Conservation (phyloP, 2,797 vertebrate species). For the Sebastes reedi region DNA sequence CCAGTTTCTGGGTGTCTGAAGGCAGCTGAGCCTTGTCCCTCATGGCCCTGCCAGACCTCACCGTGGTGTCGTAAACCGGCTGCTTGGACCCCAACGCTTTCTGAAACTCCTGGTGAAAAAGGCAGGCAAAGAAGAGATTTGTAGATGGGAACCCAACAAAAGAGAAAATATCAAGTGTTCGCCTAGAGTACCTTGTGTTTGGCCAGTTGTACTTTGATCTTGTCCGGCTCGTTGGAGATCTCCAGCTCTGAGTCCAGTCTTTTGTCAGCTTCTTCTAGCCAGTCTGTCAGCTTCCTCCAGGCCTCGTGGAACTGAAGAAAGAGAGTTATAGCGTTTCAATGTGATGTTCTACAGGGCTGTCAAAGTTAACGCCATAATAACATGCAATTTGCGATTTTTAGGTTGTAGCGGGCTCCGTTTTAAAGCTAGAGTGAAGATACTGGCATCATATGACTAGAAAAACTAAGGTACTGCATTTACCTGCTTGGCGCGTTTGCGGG, state of each 20-base stretch:
- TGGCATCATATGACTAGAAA: no score
- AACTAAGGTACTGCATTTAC: conserved; percentile 66
- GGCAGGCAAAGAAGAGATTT: not conserved
- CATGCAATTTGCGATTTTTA: no score
- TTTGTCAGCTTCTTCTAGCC: conserved; percentile 97
- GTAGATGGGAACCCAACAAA: not conserved
- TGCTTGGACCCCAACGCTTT: conserved; percentile 97
- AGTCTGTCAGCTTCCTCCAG: conserved; percentile 97
- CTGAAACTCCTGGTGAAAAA: conserved; percentile 91
- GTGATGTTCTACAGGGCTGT: not conserved
- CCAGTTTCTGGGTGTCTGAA: conserved; percentile 92
- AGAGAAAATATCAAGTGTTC: not conserved
- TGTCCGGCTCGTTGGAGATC: conserved; percentile 98
- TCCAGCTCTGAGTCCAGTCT: conserved; percentile 95
- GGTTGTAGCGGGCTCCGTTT: no score
- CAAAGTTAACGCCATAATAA: no score
- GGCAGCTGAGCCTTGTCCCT: conserved; percentile 93
- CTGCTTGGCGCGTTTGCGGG: conserved; percentile 97
- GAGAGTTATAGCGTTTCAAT: not conserved
- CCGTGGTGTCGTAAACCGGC: conserved; percentile 97
- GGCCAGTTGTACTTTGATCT: conserved; percentile 95
- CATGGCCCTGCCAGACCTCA: conserved; percentile 93
- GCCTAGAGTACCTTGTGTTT: conserved; percentile 91
- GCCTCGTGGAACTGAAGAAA: conserved; percentile 93
- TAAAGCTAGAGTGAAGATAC: no score